These are phyloP conservation scores for Rhagium mordax DNA, from an alignment of 2,888 invertebrate genomes.

Conservation along the genomic window DNA sequence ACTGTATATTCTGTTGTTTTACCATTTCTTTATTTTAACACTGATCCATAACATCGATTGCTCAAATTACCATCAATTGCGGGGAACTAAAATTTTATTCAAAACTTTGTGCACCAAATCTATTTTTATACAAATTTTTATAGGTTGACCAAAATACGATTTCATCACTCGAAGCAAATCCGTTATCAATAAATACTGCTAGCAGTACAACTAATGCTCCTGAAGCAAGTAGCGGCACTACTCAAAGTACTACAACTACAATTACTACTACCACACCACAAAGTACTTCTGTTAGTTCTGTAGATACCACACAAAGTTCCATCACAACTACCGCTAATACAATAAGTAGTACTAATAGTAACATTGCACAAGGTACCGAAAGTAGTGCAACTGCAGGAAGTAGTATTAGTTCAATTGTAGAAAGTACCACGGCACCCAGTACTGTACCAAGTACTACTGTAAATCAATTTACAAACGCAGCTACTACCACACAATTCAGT, in stretches of 20 bases:
- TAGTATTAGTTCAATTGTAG: slow-evolving; percentile 23
- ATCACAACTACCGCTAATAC: slow-evolving; percentile 11
- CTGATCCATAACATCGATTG: slow-evolving; percentile 12
- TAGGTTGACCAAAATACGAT: slow-evolving; percentile 57
- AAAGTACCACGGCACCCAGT: slow-evolving; percentile 49
- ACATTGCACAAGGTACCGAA: slow-evolving; percentile 22
- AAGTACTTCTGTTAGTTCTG: slow-evolving; percentile 26
- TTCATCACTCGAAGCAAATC: slow-evolving; percentile 47
- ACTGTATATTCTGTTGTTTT: neutral
- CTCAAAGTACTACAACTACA: slow-evolving; percentile 32
- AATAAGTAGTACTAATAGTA: slow-evolving; percentile 27
- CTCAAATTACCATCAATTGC: slow-evolving; percentile 24
- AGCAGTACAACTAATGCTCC: slow-evolving; percentile 46
- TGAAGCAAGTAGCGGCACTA: slow-evolving; percentile 37
- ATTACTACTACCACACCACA: slow-evolving; percentile 24
- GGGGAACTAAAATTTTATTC: slow-evolving; percentile 16
- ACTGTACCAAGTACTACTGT: slow-evolving; percentile 49
- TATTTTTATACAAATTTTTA: slow-evolving; percentile 44
- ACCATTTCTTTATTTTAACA: slow-evolving; percentile 50
- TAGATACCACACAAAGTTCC: slow-evolving; percentile 23
- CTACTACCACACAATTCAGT: slow-evolving; percentile 27
- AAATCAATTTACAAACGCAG: slow-evolving; percentile 34
- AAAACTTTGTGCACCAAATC: slow-evolving; percentile 28
- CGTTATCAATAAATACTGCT: slow-evolving; percentile 47
- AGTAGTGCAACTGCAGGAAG: slow-evolving; percentile 27